Evolutionary conservation across 1,140 invertebrate genomes (phyloP).

Genomic region (Calliphora vicina): DNA sequence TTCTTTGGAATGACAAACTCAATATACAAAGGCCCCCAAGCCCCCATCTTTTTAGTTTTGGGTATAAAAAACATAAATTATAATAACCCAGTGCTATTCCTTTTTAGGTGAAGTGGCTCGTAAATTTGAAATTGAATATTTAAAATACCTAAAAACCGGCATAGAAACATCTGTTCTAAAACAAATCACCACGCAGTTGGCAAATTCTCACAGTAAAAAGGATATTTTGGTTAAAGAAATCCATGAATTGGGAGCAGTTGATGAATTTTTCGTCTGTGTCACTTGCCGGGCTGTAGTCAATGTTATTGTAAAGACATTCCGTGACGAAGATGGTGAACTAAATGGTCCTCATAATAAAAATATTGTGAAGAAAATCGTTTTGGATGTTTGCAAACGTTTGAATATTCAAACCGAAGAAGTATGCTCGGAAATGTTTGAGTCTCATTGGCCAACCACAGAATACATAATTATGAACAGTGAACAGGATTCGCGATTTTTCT

Average conservation of each 20-base stretch:
- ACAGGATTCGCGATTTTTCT: conserved; percentile 48
- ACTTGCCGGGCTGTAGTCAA: conserved; percentile 66
- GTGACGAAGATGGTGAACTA: conserved; percentile 49
- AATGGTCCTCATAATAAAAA: conserved; percentile 41
- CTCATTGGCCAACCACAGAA: conserved; percentile 61
- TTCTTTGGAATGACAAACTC: too few species aligned
- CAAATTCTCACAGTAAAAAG: conserved; percentile 54
- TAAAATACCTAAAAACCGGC: conserved; percentile 50
- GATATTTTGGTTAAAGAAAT: conserved; percentile 55
- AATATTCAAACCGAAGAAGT: conserved; percentile 67
- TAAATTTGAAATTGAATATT: conserved; percentile 52
- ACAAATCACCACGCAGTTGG: conserved; percentile 49
- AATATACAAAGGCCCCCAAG: too few species aligned
- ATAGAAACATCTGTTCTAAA: conserved; percentile 48
- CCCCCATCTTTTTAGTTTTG: too few species aligned
- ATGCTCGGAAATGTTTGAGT: conserved; percentile 67
- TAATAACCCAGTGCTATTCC: too few species aligned
- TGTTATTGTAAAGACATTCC: conserved; percentile 61
- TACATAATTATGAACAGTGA: conserved; percentile 49
- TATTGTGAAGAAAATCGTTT: conserved; percentile 55
- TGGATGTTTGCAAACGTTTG: conserved; percentile 66
- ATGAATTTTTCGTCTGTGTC: conserved; percentile 64
- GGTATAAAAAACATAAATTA: too few species aligned
- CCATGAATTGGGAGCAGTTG: conserved; percentile 47
- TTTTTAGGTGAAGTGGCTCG: conserved; percentile 47